Evolutionary conservation across 2,888 invertebrate species (phyloP), one percentile per base, ranked within the genome.

Genomic region (Athalia cordata): DNA sequence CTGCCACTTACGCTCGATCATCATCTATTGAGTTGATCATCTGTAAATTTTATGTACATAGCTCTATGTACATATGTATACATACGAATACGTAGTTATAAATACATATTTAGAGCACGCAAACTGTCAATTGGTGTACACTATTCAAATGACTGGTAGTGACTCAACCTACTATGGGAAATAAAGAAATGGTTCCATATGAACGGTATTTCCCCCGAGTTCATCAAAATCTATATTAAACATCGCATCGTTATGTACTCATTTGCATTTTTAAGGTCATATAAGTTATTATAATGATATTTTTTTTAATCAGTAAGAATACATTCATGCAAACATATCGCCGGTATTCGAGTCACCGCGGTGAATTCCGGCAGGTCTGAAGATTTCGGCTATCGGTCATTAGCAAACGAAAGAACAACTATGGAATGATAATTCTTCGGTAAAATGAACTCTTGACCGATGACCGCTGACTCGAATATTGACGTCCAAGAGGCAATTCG

Each of bases 401-500:
- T 47, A 5, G 29, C 29, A 68, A n/a, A 43, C 5, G 11, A 9
- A 55, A 4, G 29, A 29, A 7, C 47, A 11, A 29, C 1, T 3
- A 52, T 4, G 11, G 55, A 11, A 43, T 43, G 6, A 45, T 47
- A 45, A 70, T 29, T 13, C 45, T 57, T 6, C 4, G 9, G 5
- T 8, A 49, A 50, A 52, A 9, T 9, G 55, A 11, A 57, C n/a
- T 55, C 43, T 7, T 70, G 9, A 55, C 5, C 5, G n/a, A 45
- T 57, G 52, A 47, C n/a, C 59, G 75, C 50, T 75, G 64, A 62
- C 64, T 75, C 75, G 75, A 75, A 64, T 43, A 15, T 75, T 50
- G 75, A 75, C 75, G 62, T 62, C 29, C 50, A 49, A 72, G 57
- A 62, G 75, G 62, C 82, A 84, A 80, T 83, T 83, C 85, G 84